Conservation (phyloP, 2,797 vertebrate species). For the Otus scops region DNA sequence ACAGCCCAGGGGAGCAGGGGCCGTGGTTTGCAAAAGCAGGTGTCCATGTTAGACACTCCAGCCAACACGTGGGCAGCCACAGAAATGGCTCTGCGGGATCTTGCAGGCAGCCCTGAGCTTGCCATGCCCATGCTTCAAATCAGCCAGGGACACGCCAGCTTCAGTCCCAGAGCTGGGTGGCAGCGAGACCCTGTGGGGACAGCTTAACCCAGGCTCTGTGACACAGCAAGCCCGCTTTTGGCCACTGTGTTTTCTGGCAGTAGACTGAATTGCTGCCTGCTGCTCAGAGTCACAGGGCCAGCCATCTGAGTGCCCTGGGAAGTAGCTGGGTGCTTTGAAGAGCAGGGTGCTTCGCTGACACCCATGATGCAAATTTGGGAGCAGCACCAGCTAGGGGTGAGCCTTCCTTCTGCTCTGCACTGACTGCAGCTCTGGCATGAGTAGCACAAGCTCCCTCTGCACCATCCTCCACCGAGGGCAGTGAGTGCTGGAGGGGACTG, state of each 20-base stretch:
- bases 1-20: neutral
- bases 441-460: neutral
- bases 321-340: neutral
- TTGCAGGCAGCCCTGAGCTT: fast-evolving
- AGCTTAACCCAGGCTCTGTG: neutral
- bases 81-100: neutral
- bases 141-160: fast-evolving
- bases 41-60: neutral
- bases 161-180: neutral
- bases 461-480: fast-evolving
- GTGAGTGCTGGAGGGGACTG: neutral
- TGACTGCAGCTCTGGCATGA: fast-evolving
- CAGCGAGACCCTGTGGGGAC: neutral
- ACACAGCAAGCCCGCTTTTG: neutral
- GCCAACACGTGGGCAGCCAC: neutral
- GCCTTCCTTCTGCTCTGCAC: neutral
- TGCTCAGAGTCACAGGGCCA: neutral
- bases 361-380: neutral
- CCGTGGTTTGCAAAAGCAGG: neutral
- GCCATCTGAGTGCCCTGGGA: neutral
- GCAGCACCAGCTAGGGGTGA: neutral
- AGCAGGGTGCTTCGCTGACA: neutral
- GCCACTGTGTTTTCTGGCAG: neutral
- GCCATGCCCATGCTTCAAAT: neutral
- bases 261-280: neutral